A percentile compares a stretch with the other conserved stretches of the same genome.
These are phyloP conservation scores for Dryobota labecula DNA, from an alignment of 2,888 invertebrate species.

Conservation along the genomic window DNA sequence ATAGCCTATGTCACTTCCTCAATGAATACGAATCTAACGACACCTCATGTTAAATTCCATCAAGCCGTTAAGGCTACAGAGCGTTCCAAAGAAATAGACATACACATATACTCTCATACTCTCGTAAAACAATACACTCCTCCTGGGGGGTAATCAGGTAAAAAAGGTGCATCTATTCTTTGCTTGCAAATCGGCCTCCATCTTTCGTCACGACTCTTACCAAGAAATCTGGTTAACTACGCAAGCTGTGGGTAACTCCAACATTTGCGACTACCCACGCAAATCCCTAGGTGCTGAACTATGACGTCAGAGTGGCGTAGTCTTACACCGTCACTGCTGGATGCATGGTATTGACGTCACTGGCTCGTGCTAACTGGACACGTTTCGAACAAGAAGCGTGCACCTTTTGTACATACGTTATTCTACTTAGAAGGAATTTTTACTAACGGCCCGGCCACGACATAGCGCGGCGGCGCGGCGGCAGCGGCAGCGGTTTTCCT, in stretches of 20 bases:
- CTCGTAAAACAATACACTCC: too few species aligned
- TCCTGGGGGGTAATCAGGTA: too few species aligned
- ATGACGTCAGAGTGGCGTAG: conserved; percentile 37
- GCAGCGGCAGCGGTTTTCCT: too few species aligned
- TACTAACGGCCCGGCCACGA: too few species aligned
- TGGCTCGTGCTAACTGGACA: conserved; percentile 17
- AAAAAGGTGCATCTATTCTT: background rate
- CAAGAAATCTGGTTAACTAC: background rate
- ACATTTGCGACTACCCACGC: conserved; percentile 3
- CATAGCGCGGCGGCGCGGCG: too few species aligned
- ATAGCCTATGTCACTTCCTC: too few species aligned
- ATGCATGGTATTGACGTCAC: conserved; percentile 43
- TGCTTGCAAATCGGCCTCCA: too few species aligned
- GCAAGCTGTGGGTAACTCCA: background rate
- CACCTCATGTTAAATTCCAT: too few species aligned
- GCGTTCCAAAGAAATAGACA: too few species aligned
- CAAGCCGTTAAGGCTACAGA: too few species aligned
- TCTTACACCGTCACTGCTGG: conserved; percentile 12
- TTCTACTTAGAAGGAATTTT: background rate
- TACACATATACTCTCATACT: too few species aligned
- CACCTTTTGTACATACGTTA: conserved; percentile 18
- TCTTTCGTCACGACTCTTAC: background rate
- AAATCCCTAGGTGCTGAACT: conserved; percentile 7
- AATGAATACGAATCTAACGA: too few species aligned
- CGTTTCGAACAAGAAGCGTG: conserved; percentile 18